These are phyloP conservation scores for Erpobdella octoculata DNA, from an alignment of 2,888 invertebrate species.

Conservation along the genomic window DNA sequence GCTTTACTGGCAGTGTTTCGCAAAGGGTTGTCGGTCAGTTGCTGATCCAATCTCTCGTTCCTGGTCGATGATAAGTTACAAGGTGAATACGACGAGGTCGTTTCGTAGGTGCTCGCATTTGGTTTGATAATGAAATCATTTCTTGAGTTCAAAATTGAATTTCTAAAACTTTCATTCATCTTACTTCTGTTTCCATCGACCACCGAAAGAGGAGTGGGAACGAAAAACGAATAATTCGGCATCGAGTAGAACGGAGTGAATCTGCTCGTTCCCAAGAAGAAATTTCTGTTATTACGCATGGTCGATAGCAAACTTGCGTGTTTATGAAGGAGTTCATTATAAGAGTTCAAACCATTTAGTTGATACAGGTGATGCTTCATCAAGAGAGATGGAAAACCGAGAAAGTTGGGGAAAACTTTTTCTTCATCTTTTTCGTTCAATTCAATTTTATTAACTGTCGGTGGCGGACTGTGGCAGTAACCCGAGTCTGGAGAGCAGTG, in stretches of 20 bases:
- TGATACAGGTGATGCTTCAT: background rate
- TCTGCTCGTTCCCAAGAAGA: background rate
- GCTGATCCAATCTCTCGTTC: background rate
- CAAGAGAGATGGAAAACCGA: background rate
- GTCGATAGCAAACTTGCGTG: background rate
- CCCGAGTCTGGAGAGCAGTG: constrained; percentile 30
- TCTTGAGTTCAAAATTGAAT: no score
- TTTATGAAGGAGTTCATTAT: background rate
- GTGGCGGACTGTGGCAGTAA: constrained; percentile 26
- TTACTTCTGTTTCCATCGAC: background rate
- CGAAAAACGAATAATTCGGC: background rate
- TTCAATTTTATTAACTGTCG: constrained; percentile 13
- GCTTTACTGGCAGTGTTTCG: background rate
- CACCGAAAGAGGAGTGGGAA: background rate
- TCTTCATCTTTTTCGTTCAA: background rate
- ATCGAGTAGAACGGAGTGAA: background rate
- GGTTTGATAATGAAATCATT: background rate
- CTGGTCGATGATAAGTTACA: no score
- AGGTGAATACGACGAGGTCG: background rate
- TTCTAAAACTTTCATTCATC: no score
- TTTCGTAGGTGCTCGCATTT: background rate
- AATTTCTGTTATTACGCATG: background rate
- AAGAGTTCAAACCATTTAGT: background rate
- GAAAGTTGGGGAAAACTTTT: background rate
- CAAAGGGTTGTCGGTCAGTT: background rate